These are phyloP conservation scores for Pandemis corylana DNA, from an alignment of 2,888 invertebrate species.

Conservation along the genomic window DNA sequence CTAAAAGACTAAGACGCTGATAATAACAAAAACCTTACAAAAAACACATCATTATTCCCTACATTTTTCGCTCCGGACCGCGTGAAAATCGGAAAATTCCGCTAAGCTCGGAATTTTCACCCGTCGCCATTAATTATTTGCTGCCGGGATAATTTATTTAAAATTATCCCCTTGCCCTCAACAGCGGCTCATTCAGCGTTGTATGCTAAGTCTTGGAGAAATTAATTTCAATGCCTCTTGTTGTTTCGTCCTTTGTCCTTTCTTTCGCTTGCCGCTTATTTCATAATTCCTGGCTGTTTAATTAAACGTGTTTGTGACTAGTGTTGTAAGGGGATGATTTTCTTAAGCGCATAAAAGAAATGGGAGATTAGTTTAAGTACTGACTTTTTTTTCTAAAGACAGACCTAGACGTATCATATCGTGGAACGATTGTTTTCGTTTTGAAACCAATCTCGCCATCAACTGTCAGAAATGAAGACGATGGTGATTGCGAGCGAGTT, in stretches of 20 bases:
- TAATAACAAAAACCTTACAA: not conserved
- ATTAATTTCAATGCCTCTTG: conserved; percentile 46
- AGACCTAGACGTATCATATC: no score
- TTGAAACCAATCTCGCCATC: no score
- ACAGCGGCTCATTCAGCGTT: conserved; percentile 42
- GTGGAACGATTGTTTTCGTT: no score
- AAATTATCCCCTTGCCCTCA: conserved; percentile 46
- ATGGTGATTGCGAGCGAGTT: no score
- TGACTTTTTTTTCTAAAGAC: no score
- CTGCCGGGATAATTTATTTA: conserved; percentile 48
- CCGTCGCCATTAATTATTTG: conserved; percentile 46
- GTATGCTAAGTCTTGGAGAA: conserved; percentile 44
- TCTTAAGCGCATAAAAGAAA: not conserved
- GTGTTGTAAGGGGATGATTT: not conserved
- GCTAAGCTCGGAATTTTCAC: conserved; percentile 40
- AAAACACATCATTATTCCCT: conserved; percentile 10
- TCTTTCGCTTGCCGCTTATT: conserved; percentile 25
- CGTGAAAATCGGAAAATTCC: conserved; percentile 41
- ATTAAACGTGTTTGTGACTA: conserved; percentile 30
- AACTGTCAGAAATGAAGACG: no score
- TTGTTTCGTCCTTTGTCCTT: conserved; percentile 37
- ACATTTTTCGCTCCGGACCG: conserved; percentile 21
- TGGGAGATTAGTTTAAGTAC: no score
- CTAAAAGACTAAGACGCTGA: not conserved
- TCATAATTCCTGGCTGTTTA: conserved; percentile 33